phyloP scores from a whole-genome alignment of 1,140 invertebrate genomes.

The Cardiocondyla obscurior region DNA sequence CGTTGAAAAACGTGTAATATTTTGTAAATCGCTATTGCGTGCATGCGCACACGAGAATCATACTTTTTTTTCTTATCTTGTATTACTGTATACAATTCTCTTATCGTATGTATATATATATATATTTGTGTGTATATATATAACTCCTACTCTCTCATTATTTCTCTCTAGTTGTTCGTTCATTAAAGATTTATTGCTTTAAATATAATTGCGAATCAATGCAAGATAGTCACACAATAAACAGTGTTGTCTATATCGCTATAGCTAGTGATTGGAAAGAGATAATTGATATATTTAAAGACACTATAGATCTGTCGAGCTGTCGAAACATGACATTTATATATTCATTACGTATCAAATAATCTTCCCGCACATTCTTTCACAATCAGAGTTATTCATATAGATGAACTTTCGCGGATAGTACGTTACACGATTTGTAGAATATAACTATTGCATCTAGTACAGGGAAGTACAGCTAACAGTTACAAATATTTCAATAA shows the following conservation, averaged over 20 bases:
- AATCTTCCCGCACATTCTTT: slow-evolving; percentile 5
- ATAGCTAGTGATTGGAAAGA: slow-evolving; percentile 48
- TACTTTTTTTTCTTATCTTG: slow-evolving; percentile 6
- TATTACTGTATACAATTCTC: slow-evolving; percentile 60
- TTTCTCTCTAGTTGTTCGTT: slow-evolving; percentile 56
- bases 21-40: neutral
- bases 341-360: slow-evolving; percentile 48
- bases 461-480: slow-evolving; percentile 1
- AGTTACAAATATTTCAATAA: neutral
- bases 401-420: slow-evolving; percentile 2
- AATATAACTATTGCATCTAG: neutral
- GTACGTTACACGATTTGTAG: slow-evolving; percentile 10
- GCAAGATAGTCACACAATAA: slow-evolving; percentile 42
- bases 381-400: slow-evolving; percentile 20
- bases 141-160: slow-evolving; percentile 12
- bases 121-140: slow-evolving; percentile 5
- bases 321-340: slow-evolving; percentile 15
- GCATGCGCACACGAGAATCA: too few relatives aligned
- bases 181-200: slow-evolving; percentile 68
- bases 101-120: slow-evolving; percentile 35
- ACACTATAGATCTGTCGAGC: slow-evolving; percentile 29
- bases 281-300: slow-evolving; percentile 43
- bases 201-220: slow-evolving; percentile 59
- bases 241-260: slow-evolving; percentile 27
- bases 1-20: slow-evolving; percentile 30